Evolutionary conservation across 2,113 vertebrate genomes (phyloP), one percentile per base, ranked within the genome.

Genomic region (Neoarius graeffei): DNA sequence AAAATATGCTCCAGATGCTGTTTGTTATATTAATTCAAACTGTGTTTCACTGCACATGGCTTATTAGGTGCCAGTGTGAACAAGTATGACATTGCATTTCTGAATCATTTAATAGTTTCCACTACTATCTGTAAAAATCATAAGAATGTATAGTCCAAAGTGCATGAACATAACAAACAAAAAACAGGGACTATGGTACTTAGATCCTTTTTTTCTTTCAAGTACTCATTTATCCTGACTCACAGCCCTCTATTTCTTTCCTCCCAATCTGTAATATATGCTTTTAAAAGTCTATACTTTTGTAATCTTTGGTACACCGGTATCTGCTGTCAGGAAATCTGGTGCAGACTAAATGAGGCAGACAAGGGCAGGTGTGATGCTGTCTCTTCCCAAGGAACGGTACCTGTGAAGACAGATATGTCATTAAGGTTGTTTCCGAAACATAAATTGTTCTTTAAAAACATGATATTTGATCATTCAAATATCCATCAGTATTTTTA

Each of bases 311-410:
- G 4, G 95, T 97, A 91, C 97, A 99, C 91, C 94, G 94, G 90
- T 96, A 97, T 93, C 94, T 96, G 91, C 93, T 96, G 0, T 95
- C 94, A 0, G 14, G 89, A 83, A 93, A 94, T 76, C 92, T 91
- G 91, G 95, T 94, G 91, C 98, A 98, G 5, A 94, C 90, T 90
- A 97, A 93, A 69, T 93, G 93, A 56, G 97, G 96, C 7, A 94
- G 89, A 85, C 98, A 99, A 17, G 98, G 98, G 52, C 98, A 98
- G 84, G 95, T 94, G 91, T 97, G 96, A 89, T 97, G 97, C 87
- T 96, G 96, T 56, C 96, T 93, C 86, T 97, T 97, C 19, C 97
- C 95, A 0, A 89, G 88, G 89, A 96, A 99, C 1, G 97, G 98
- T 35, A 97, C 92, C 98, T 98, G 93, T 50, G 87, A 69, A 87